Conservation (phyloP, 2,888 invertebrate genomes). For the Eudemis profundana region DNA sequence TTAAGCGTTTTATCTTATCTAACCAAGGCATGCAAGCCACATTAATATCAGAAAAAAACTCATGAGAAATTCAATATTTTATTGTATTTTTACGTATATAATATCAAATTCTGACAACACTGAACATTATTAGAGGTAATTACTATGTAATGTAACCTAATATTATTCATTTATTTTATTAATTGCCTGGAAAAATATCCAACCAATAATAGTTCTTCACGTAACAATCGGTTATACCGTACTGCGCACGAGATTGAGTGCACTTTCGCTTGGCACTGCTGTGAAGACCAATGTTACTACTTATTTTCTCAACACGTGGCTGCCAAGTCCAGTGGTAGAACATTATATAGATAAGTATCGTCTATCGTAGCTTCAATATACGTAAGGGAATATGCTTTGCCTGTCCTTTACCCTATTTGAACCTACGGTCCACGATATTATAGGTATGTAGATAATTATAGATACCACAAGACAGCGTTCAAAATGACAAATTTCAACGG, state of each 20-base stretch:
- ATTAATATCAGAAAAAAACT: constrained; percentile 4
- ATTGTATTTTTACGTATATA: constrained; percentile 15
- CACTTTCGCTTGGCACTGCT: not conserved
- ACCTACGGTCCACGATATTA: too few relatives aligned
- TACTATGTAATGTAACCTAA: not conserved
- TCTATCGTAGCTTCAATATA: too few relatives aligned
- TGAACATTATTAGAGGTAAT: not conserved
- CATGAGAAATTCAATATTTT: constrained; percentile 17
- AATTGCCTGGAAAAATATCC: not conserved
- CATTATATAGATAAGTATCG: too few relatives aligned
- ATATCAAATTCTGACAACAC: not conserved
- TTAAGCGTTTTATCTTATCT: not conserved
- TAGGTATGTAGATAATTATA: too few relatives aligned
- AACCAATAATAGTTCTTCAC: not conserved
- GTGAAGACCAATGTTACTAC: not conserved
- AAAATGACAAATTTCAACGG: too few relatives aligned
- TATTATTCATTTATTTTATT: constrained; percentile 1
- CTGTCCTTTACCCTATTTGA: too few relatives aligned
- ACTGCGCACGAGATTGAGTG: constrained; percentile 8
- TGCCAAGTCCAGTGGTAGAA: too few relatives aligned
- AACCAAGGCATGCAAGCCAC: too few relatives aligned
- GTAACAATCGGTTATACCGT: constrained; percentile 2
- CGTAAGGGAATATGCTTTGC: too few relatives aligned
- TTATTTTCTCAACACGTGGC: not conserved
- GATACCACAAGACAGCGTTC: too few relatives aligned